Base-by-base conservation (phyloP, 2,797 vertebrate species). In the Etheostoma perlongum region DNA sequence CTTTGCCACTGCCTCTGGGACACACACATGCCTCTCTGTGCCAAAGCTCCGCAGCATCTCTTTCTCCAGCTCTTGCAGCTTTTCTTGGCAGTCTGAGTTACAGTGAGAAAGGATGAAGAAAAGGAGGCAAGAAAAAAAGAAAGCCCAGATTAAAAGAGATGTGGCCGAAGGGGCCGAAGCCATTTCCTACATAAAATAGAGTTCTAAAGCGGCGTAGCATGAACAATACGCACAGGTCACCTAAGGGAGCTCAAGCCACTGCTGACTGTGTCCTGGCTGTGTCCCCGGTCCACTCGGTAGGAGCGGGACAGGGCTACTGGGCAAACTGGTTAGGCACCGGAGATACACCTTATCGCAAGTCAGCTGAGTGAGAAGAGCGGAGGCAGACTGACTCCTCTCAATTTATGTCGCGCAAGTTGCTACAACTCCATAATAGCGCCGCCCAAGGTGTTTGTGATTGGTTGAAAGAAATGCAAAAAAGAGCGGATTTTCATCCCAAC, bases 331-430 rank as follows among this genome's bases (percentile, higher is more conserved):
- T 92, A 90, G 90, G 83, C 70, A 30, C 67, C 66, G 57, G 72
- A 93, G 93, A 94, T 93, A 91, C 92, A 88, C 76, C 87, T 94
- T 90, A 94, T 93, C 91, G 75, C 85, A 72, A 85, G 84, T 85
- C 84, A 79, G 80, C 81, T 89, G 90, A 88, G 85, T 63, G 71
- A 81, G 88, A 87, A 88, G 83, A 89, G 86, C 75, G 21, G 83
- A 85, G 80, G 81, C 63, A 76, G 78, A 85, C 80, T 36, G 79
- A 86, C 78, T 90, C 79, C 71, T 78, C 83, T 84, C 87, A 82
- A 79, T 88, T 88, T 84, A 90, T 88, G 83, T 78, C 86, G 21
- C 21, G 21, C 21, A 23, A 53, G 19, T 40, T 10, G 36, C 36
- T 40, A 11, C 36, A 40, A 11, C 36, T 3, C 30, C 6, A 30